A percentile compares a stretch with the other conserved stretches of the same genome.
These are phyloP conservation scores for Athene noctua DNA, from an alignment of 2,113 vertebrate genomes.

Conservation along the genomic window DNA sequence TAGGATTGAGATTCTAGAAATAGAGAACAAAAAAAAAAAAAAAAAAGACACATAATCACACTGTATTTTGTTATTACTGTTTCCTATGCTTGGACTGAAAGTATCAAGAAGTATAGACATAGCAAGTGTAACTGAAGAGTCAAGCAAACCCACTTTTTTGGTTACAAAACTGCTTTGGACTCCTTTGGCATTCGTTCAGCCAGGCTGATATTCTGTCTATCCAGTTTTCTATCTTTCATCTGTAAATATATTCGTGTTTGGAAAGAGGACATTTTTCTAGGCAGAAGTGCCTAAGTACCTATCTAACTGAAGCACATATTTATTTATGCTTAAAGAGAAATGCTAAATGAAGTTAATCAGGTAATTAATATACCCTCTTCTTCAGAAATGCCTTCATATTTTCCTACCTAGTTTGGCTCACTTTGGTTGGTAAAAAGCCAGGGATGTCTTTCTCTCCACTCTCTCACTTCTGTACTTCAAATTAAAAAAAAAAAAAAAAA, in stretches of 20 bases:
- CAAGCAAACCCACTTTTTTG: neutral
- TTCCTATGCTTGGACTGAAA: neutral
- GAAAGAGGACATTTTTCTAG: neutral
- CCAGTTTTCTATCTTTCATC: neutral
- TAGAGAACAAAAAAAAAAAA: neutral
- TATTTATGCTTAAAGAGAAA: slow-evolving; percentile 18
- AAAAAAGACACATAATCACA: neutral
- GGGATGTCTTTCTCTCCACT: neutral
- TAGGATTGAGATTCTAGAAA: neutral
- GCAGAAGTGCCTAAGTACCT: neutral
- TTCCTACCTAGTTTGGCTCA: neutral
- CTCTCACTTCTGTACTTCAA: neutral
- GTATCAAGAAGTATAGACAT: neutral
- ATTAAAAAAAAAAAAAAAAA: neutral
- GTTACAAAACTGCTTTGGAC: neutral
- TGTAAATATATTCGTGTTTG: neutral
- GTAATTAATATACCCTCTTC: neutral
- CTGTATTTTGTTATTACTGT: neutral
- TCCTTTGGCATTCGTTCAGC: neutral
- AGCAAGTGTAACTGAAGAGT: neutral
- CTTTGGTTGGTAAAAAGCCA: neutral
- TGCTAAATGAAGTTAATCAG: slow-evolving; percentile 13
- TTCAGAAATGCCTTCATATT: neutral
- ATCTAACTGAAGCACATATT: neutral
- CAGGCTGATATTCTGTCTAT: neutral